These are phyloP conservation scores for Chrysomela aeneicollis DNA, from an alignment of 2,888 invertebrate genomes.

Conservation along the genomic window DNA sequence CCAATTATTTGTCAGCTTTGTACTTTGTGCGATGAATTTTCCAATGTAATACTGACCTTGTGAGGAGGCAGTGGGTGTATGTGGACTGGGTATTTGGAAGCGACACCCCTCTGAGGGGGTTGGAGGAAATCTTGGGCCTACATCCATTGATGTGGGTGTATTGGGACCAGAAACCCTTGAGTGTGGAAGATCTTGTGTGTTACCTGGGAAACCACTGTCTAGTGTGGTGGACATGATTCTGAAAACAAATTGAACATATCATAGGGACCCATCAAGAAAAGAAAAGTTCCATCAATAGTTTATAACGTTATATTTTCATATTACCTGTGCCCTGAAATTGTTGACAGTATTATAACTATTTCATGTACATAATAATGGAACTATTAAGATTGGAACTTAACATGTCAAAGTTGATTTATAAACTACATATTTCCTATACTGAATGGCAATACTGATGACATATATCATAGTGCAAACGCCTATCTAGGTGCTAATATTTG, in stretches of 20 bases:
- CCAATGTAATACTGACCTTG: conserved; percentile 41
- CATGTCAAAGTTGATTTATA: too few relatives aligned
- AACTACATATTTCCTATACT: too few relatives aligned
- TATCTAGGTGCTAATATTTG: too few relatives aligned
- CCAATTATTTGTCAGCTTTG: too few relatives aligned
- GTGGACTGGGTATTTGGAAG: conserved; percentile 65
- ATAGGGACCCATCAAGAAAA: neutral
- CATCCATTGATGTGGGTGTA: conserved; percentile 64
- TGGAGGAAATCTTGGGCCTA: conserved; percentile 59
- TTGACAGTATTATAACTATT: too few relatives aligned
- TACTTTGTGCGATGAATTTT: neutral
- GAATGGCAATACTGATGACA: too few relatives aligned
- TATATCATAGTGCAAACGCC: too few relatives aligned
- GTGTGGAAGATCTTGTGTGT: conserved; percentile 56
- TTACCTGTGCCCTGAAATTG: too few relatives aligned
- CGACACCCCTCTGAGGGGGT: conserved; percentile 61
- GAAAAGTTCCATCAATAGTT: neutral
- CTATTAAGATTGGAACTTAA: too few relatives aligned
- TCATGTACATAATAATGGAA: too few relatives aligned
- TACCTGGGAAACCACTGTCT: conserved; percentile 60
- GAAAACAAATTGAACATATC: conserved; percentile 31
- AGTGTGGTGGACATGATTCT: conserved; percentile 57
- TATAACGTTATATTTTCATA: too few relatives aligned
- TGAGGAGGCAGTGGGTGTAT: conserved; percentile 57
- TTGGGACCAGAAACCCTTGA: conserved; percentile 63